Base-by-base conservation (phyloP, 2,888 invertebrate species). In the Agapostemon virescens region DNA sequence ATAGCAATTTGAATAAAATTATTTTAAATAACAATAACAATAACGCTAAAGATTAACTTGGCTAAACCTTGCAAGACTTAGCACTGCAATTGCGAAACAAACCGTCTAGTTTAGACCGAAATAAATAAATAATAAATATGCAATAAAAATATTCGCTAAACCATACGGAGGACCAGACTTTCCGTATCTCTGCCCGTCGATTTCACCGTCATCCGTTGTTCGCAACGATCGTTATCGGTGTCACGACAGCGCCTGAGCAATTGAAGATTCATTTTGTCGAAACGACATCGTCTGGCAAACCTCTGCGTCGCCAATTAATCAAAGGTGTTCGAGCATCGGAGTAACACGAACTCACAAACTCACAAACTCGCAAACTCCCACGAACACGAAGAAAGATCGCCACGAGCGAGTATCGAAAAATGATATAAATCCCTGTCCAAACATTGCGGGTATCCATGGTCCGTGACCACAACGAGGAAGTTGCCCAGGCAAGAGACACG, bases 401-500 rank as follows among this genome's bases (percentile, higher is more conserved):
- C 42, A 26, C 42, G 6, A 49, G 30, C 23, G 23, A 40, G 20
- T 20, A 69, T 49, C 64, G 40, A 45, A 40, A 42, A 20, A 40
- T 45, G 49, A 71, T 64, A 72, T 64, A 71, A 68, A 67, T 49
- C 55, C 45, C 55, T 38, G 55, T 55, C 49, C 63, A 61, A 70
- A 76, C 61, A 83, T 75, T 73, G 58, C 66, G 45, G 42, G 66
- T 36, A 20, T 26, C 36, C 67, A 73, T 38, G 73, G 74, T 69
- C 73, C 81, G 71, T 15, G 82, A 85, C 68, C 84, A 74, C 82
- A 86, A 86, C 77, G 79, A 85, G 85, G 82, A 84, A 84, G 84
- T 73, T 67, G 11, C 17, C 30, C 58, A 9, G 26, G 3, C 77
- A 52, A 68, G 70, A 79, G 75, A 86, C 77, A 84, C 55, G 84